These are phyloP conservation scores for Heliconius ismenius DNA, from an alignment of 2,888 invertebrate species.

Conservation along the genomic window DNA sequence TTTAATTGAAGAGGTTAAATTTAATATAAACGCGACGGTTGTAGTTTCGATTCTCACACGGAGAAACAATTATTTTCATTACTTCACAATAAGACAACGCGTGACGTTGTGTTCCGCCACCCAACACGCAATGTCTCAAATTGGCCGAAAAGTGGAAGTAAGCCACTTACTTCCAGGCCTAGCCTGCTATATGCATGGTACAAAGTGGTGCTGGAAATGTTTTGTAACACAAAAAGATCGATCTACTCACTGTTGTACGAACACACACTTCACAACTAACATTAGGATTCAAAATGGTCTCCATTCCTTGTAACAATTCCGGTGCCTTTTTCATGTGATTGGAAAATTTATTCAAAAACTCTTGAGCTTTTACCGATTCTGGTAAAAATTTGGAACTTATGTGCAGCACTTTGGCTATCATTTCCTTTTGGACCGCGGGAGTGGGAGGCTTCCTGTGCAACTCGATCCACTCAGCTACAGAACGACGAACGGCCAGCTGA, in stretches of 20 bases:
- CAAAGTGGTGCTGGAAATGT: no score
- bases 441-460: conserved; percentile 87
- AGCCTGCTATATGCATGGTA: no score
- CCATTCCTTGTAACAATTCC: conserved; percentile 88
- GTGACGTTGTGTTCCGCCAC: no score
- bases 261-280: conserved; percentile 97
- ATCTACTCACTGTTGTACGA: conserved; percentile 87
- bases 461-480: conserved; percentile 94
- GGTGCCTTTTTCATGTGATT: conserved; percentile 88
- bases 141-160: no score
- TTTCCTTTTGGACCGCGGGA: conserved; percentile 87
- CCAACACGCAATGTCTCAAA: no score
- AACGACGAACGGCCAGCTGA: conserved; percentile 90
- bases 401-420: conserved; percentile 85
- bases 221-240: no score
- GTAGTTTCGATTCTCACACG: no score
- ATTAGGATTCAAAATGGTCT: conserved; percentile 92
- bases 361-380: conserved; percentile 94
- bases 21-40: no score
- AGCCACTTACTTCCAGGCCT: no score
- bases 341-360: conserved; percentile 92
- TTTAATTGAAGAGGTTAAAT: no score
- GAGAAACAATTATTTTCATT: no score
- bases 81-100: no score
- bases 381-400: conserved; percentile 91